A percentile compares a stretch with the other conserved stretches of the same genome.
phyloP scores from a whole-genome alignment of 1,140 invertebrate genomes.

The Saxidomus purpurata region DNA sequence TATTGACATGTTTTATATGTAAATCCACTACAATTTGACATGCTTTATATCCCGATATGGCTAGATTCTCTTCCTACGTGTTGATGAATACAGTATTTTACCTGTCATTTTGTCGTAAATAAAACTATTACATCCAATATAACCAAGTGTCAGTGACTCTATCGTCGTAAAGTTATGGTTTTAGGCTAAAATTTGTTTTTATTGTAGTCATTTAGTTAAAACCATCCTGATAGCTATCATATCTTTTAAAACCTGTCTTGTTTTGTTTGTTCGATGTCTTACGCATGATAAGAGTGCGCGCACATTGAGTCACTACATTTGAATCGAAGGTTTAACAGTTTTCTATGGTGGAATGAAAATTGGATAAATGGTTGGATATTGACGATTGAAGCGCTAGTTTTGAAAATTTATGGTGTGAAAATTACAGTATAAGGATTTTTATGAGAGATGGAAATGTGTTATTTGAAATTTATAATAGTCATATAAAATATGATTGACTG shows the following conservation, averaged over 20 bases:
- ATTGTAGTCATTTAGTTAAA: slow-evolving; percentile 21
- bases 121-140: neutral
- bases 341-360: neutral
- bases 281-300: neutral
- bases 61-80: neutral
- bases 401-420: neutral
- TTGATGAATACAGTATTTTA: neutral
- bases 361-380: neutral
- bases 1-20: neutral
- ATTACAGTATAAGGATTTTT: too few relatives aligned
- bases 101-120: neutral
- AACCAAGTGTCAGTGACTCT: neutral
- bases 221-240: neutral
- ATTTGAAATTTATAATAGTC: too few relatives aligned
- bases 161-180: neutral
- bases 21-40: neutral
- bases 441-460: too few relatives aligned
- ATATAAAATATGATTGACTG: too few relatives aligned
- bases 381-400: neutral
- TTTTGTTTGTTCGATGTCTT: slow-evolving; percentile 1
- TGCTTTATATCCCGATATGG: neutral
- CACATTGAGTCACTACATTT: slow-evolving; percentile 7
- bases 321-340: neutral
- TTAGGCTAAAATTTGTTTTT: slow-evolving; percentile 16
- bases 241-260: neutral